Base-by-base conservation (phyloP, 53 echinoderm and acorn worm species). In the Paracentrotus lividus region DNA sequence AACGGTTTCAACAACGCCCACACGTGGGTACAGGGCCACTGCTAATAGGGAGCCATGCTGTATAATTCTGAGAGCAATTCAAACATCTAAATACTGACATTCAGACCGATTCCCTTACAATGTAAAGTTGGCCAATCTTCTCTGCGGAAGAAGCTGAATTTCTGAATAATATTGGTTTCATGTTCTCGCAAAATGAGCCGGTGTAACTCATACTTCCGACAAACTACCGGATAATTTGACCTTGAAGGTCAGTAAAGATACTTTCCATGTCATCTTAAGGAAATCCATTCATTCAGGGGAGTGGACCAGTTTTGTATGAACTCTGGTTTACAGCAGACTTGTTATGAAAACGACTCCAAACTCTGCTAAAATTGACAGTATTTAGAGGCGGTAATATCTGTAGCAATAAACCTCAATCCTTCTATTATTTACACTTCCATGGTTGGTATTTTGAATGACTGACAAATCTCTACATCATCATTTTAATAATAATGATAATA, bases 31-130 rank as follows among this genome's bases (percentile, higher is more conserved):
- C 40, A 40, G 72, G 67, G 67, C 7, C 4, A 21, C 40, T 72
- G 72, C 72, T 72, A 38, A 72, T 72, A 72, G 40, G 18, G 40
- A 18, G 3, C 18, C 38, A 38, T 72, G 40, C 15, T 72, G 72
- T 72, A 72, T 72, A 72, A 72, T 72, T 72, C 72, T 5, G 13
- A 72, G 36, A 72, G 36, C 72, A 72, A 15, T 18, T 72, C 72
- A 72, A 72, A 72, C 18, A 72, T 18, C 10, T 0, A 38, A 0
- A 72, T 15, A 38, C 36, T 72, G 72, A 40, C 40, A 72, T 72
- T 72, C 40, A 72, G 40, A 72, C 5, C 20, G 72, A 72, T 72
- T 72, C 36, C 14, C 72, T 72, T 72, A 32, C 72, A 72, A 72
- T 72, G 72, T 40, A 72, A 72, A 72, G 72, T 40, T 72, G 32